A percentile compares a stretch with the other conserved stretches of the same genome.
phyloP scores from a whole-genome alignment of 2,888 invertebrate genomes.

The Gandaritis pyraliata region DNA sequence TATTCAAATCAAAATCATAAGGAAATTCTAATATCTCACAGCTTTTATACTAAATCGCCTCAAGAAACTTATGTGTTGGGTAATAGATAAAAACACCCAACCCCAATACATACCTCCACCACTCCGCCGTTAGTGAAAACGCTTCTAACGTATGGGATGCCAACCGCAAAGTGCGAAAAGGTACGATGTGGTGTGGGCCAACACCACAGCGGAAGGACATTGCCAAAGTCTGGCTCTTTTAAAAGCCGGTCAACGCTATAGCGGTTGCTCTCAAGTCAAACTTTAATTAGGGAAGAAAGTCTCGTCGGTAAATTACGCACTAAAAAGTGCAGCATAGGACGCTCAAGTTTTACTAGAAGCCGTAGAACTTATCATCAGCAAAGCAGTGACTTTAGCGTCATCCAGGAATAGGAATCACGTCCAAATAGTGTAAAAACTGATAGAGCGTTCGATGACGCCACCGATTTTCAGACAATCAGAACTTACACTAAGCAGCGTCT shows the following conservation, averaged over 20 bases:
- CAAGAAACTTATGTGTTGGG: background rate
- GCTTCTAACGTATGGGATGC: constrained; percentile 4
- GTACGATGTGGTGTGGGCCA: background rate
- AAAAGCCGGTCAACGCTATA: background rate
- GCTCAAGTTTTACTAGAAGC: too few relatives aligned
- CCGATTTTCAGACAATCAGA: background rate
- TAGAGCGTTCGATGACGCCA: background rate
- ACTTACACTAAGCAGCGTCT: constrained; percentile 5
- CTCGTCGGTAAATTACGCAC: too few relatives aligned
- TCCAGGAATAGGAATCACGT: too few relatives aligned
- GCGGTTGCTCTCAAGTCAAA: too few relatives aligned
- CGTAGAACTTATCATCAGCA: too few relatives aligned
- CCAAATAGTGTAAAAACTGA: too few relatives aligned
- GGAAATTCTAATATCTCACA: too few relatives aligned
- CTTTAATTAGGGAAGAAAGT: too few relatives aligned
- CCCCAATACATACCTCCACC: background rate
- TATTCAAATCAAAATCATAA: too few relatives aligned
- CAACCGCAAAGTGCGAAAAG: constrained; percentile 4
- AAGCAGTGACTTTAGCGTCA: too few relatives aligned
- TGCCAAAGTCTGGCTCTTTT: background rate
- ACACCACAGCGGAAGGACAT: constrained; percentile 6
- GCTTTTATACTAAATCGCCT: too few relatives aligned
- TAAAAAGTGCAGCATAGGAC: too few relatives aligned
- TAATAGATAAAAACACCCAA: background rate
- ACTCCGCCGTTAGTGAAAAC: constrained; percentile 1